phyloP scores from a whole-genome alignment of 2,113 vertebrate genomes.

The Tapirus terrestris region DNA sequence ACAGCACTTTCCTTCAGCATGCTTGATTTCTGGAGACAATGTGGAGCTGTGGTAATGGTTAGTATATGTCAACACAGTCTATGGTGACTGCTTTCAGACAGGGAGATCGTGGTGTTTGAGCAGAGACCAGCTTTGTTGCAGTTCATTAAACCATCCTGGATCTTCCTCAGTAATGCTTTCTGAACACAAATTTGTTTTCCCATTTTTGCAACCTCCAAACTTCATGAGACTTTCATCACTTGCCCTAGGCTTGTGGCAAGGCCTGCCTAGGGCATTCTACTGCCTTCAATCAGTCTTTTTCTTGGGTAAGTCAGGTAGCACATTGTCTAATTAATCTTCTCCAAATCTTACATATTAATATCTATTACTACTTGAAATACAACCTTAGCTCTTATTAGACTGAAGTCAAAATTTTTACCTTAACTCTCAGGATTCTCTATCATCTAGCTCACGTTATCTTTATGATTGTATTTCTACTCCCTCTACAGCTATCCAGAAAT shows the following conservation, averaged over 20 bases:
- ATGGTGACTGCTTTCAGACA: background rate
- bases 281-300: background rate
- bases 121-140: background rate
- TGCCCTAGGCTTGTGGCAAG: background rate
- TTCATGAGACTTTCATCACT: background rate
- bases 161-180: background rate
- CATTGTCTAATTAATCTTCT: background rate
- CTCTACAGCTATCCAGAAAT: background rate
- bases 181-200: background rate
- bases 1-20: background rate
- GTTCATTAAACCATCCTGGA: background rate
- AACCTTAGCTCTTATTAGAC: background rate
- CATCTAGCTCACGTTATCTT: background rate
- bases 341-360: background rate
- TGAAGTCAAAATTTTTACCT: background rate
- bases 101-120: background rate
- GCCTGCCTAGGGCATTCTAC: background rate
- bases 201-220: background rate
- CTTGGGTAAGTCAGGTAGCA: background rate
- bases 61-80: background rate
- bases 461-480: background rate
- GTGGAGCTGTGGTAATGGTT: background rate
- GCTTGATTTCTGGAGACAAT: background rate
- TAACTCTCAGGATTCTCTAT: background rate
- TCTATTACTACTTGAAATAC: background rate